Conservation (phyloP, 1,140 invertebrate species). For the Caenorhabditis briggsae region DNA sequence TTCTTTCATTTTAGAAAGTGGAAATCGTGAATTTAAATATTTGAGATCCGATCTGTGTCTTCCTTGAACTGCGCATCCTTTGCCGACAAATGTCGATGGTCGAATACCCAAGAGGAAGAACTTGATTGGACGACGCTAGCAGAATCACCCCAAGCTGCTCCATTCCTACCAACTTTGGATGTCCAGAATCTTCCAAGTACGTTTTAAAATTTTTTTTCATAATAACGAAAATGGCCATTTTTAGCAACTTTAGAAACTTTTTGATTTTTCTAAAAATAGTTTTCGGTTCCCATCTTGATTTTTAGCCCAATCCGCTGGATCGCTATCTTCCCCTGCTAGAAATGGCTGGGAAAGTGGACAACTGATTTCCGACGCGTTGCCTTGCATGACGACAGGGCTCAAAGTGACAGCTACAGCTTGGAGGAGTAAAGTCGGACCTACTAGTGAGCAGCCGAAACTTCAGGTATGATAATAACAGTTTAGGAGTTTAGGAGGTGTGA, state of each 20-base stretch:
- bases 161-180: constrained; percentile 50
- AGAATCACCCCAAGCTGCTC: constrained; percentile 58
- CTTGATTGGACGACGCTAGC: constrained; percentile 61
- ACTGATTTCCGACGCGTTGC: constrained; percentile 64
- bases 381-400: constrained; percentile 56
- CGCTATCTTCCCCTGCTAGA: constrained; percentile 58
- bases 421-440: constrained; percentile 55
- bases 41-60: constrained; percentile 22
- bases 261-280: too few relatives aligned
- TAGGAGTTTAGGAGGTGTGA: too few relatives aligned
- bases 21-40: not conserved
- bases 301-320: constrained; percentile 58
- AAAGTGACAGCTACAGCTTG: constrained; percentile 64
- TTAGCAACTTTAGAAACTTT: too few relatives aligned
- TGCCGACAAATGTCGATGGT: constrained; percentile 62
- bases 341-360: constrained; percentile 65
- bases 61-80: constrained; percentile 63
- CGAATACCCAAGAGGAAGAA: constrained; percentile 66
- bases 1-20: not conserved
- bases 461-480: too few relatives aligned
- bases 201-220: not conserved
- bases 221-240: too few relatives aligned
- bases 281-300: not conserved
- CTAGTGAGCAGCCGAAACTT: constrained; percentile 61
- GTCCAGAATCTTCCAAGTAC: constrained; percentile 60